Conservation (phyloP, 1,140 invertebrate genomes). For the Drosophila parabipectinata region DNA sequence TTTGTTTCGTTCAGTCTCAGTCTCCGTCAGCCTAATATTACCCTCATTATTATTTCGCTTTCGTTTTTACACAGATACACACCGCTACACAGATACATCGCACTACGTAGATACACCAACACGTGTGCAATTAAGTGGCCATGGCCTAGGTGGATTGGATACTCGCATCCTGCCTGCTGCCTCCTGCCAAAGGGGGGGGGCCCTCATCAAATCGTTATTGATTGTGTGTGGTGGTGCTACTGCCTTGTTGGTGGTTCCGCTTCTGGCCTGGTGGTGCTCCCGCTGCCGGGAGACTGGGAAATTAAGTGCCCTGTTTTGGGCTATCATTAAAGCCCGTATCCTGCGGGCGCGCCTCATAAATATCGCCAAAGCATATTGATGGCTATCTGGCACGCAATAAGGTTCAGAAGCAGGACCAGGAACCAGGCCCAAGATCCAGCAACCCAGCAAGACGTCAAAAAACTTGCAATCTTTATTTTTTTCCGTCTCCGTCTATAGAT, state of each 20-base stretch:
- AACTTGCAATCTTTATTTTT: conserved; percentile 19
- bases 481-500: conserved; percentile 43
- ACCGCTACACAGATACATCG: conserved; percentile 16
- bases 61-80: conserved; percentile 52
- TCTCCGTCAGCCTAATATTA: conserved; percentile 52
- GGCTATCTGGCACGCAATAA: conserved; percentile 74
- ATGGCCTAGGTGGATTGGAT: conserved; percentile 67
- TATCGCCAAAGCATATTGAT: conserved; percentile 80
- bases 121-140: conserved; percentile 67
- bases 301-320: conserved; percentile 77
- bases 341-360: conserved; percentile 79
- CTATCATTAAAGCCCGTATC: conserved; percentile 81
- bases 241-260: conserved; percentile 21
- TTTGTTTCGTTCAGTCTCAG: conserved; percentile 32
- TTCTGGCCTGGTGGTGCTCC: neutral
- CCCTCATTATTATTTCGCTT: conserved; percentile 80
- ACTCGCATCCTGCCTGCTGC: conserved; percentile 51
- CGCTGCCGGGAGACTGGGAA: conserved; percentile 47
- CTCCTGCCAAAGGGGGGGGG: conserved; percentile 15
- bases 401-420: neutral
- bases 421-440: conserved; percentile 3
- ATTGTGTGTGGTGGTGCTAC: conserved; percentile 47
- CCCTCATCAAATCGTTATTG: conserved; percentile 79
- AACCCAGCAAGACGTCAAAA: neutral
- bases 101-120: conserved; percentile 4